Conservation (phyloP, 1,140 invertebrate species). For the Stegodyphus dumicola region DNA sequence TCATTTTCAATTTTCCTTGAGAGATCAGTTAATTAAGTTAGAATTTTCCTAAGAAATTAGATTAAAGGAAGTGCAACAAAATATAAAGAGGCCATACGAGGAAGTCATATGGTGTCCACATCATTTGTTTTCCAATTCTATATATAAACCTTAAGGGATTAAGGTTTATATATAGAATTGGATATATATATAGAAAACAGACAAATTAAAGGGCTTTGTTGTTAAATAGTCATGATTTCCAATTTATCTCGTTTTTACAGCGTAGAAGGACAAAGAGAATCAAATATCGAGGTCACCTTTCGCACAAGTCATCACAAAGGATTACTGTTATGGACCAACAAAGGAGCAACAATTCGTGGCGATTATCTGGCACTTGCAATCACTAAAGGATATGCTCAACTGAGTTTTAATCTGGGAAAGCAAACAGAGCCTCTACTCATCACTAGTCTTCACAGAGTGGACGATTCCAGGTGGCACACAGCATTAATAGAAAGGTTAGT, state of each 20-base stretch:
- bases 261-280: slow-evolving; percentile 73
- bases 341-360: slow-evolving; percentile 69
- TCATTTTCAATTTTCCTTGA: too few relatives aligned
- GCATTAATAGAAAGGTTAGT: slow-evolving; percentile 56
- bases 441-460: slow-evolving; percentile 38
- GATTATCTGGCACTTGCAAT: slow-evolving; percentile 76
- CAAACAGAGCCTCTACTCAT: slow-evolving; percentile 67
- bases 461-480: slow-evolving; percentile 52
- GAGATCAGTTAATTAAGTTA: too few relatives aligned
- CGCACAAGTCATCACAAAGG: slow-evolving; percentile 76
- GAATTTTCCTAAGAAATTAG: too few relatives aligned
- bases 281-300: slow-evolving; percentile 79
- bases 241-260: slow-evolving; percentile 1
- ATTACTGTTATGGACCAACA: slow-evolving; percentile 77
- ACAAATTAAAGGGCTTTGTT: too few relatives aligned
- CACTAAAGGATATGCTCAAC: slow-evolving; percentile 73
- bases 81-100: too few relatives aligned
- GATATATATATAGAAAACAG: too few relatives aligned
- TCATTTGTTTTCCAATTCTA: too few relatives aligned
- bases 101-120: too few relatives aligned
- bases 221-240: not conserved
- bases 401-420: slow-evolving; percentile 76
- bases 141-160: too few relatives aligned
- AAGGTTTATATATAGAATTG: too few relatives aligned
- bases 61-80: too few relatives aligned